A percentile compares a stretch with the other conserved stretches of the same genome.
phyloP scores from a whole-genome alignment of 1,140 invertebrate species.

The Melipona quadrifasciata region DNA sequence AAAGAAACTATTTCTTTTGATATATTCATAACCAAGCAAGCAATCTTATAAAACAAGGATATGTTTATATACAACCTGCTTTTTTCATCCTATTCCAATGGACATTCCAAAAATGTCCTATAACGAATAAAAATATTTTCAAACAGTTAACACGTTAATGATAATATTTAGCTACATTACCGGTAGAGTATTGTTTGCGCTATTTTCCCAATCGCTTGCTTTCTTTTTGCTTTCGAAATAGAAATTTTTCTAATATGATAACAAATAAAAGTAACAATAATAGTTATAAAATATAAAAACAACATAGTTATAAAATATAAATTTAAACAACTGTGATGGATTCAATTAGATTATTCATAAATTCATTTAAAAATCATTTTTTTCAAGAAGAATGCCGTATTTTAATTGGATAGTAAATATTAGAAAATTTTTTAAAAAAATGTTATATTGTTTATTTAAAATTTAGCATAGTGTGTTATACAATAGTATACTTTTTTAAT shows the following conservation, averaged over 20 bases:
- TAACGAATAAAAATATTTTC: conserved; percentile 1
- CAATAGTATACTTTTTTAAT: too few relatives aligned
- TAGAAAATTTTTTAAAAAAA: neutral
- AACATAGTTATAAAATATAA: neutral
- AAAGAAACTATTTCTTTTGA: conserved; percentile 21
- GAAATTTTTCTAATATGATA: neutral
- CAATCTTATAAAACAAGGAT: conserved; percentile 5
- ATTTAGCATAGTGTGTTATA: neutral
- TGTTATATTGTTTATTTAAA: neutral
- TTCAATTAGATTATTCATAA: neutral
- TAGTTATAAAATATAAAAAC: neutral
- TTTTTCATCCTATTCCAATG: conserved; percentile 7
- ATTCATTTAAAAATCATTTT: neutral
- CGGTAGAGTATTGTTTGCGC: conserved; percentile 45
- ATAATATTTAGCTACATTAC: conserved; percentile 30
- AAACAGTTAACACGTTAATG: conserved; percentile 16
- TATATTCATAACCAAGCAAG: conserved; percentile 23
- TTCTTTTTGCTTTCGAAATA: neutral
- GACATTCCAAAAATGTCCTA: neutral
- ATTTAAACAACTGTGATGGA: neutral
- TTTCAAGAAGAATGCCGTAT: neutral
- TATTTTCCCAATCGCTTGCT: neutral
- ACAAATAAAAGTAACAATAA: neutral
- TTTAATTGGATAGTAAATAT: neutral
- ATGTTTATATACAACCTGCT: neutral